A percentile compares a stretch with the other conserved stretches of the same genome.
phyloP scores from a whole-genome alignment of 1,140 invertebrate genomes.

The Caenorhabditis tropicalis region DNA sequence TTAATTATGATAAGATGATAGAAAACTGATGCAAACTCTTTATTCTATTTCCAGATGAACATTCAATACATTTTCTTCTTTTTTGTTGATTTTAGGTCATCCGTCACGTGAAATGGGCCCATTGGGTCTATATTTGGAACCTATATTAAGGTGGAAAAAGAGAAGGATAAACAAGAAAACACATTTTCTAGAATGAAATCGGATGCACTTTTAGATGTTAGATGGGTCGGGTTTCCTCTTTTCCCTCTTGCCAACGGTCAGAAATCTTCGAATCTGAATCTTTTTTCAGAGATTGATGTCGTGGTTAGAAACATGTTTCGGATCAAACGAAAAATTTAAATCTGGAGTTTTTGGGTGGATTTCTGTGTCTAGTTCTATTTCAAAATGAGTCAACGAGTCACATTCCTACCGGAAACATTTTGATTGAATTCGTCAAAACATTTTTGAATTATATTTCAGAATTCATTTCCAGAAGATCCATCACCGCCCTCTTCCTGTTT shows the following conservation, averaged over 20 bases:
- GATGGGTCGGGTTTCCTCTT: not conserved
- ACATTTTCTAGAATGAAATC: conserved; percentile 20
- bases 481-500: not conserved
- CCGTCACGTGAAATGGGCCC: too few species aligned
- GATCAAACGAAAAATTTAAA: not conserved
- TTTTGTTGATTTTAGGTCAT: too few species aligned
- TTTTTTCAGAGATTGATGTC: not conserved
- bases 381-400: not conserved
- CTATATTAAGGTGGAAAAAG: not conserved
- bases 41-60: too few species aligned
- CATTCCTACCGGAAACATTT: not conserved
- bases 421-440: not conserved
- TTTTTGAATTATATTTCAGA: not conserved
- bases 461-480: not conserved
- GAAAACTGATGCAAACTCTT: too few species aligned
- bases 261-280: not conserved
- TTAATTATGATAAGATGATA: too few species aligned
- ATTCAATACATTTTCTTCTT: too few species aligned
- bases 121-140: not conserved
- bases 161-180: not conserved
- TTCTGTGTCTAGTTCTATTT: not conserved
- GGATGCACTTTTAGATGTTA: conserved; percentile 23
- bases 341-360: not conserved
- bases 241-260: not conserved
- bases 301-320: not conserved